Evolutionary conservation across 30 jellyfish, hydroid and myxozoan genomes (phyloP), one percentile per base, ranked within the genome.

Genomic region (Chrysaora quinquecirrha): DNA sequence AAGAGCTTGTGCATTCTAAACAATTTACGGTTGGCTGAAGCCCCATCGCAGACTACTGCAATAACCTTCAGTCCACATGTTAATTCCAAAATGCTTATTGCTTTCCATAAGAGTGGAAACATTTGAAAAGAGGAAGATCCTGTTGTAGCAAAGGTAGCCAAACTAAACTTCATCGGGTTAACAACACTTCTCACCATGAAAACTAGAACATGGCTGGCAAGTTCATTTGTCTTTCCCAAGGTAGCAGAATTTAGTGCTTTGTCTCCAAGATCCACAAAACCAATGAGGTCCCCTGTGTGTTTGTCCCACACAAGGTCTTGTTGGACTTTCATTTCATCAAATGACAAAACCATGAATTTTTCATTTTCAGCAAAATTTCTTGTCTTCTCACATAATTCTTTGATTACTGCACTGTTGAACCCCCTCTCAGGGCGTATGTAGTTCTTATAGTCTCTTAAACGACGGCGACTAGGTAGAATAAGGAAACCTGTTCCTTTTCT

Each of bases 301-400:
- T n/a, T n/a, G n/a, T n/a, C 95, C 95, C 95, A 85, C 33, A 85
- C 95, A 20, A 85, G 48, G 60, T 65, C 62, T 58, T 85, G 87
- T 64, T 85, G 93, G 28, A 85, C 47, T 48, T 73, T 85, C 95
- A 85, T 85, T 43, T 85, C 94, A 35, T 85, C 95, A 61, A 75
- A n/a, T 0, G 76, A 28, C 22, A 75, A 52, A 49, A 66, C 85
- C 6, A 64, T 73, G 61, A 3, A 75, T 61, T 32, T 58, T 34
- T 83, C 90, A 12, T 19, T 34, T 0, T 52, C 94, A 23, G 43
- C 19, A 73, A 83, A 83, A 43, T 75, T 3, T 56, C 4, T 6
- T 20, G 52, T 60, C n/a, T 70, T 82, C 43, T 73, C 34, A 22
- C 16, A 31, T 18, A 83, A 69, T 34, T 83, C 94, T 31, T 32